phyloP scores from a whole-genome alignment of 1,140 invertebrate genomes.

The Maconellicoccus hirsutus region DNA sequence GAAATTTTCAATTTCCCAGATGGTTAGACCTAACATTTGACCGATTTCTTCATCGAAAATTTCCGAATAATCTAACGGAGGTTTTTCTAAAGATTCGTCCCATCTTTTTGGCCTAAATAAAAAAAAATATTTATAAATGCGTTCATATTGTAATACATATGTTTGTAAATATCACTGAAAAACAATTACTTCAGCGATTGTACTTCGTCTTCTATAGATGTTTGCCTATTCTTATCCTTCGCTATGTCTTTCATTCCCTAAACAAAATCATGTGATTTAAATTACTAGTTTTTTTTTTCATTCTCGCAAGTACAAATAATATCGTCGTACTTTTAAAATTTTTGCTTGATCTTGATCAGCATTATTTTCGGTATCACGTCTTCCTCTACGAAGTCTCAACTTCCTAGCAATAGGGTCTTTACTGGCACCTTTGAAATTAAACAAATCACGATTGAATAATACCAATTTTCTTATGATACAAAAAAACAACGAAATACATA shows the following conservation, averaged over 20 bases:
- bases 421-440: constrained; percentile 39
- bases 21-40: constrained; percentile 70
- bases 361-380: constrained; percentile 51
- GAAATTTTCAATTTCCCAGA: constrained; percentile 99
- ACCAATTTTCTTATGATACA: not conserved
- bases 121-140: constrained; percentile 6
- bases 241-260: constrained; percentile 94
- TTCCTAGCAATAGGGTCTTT: constrained; percentile 90
- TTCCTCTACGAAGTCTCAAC: constrained; percentile 63
- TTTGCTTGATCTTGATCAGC: constrained; percentile 87
- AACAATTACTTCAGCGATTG: constrained; percentile 47
- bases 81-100: constrained; percentile 90
- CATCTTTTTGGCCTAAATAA: constrained; percentile 63
- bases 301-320: not conserved
- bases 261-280: constrained; percentile 28
- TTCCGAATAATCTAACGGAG: constrained; percentile 95
- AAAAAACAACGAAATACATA: constrained; percentile 31
- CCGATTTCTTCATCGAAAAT: constrained; percentile 98
- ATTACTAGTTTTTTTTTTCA: not conserved
- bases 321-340: constrained; percentile 63
- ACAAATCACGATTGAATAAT: constrained; percentile 14
- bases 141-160: not conserved
- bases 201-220: constrained; percentile 44
- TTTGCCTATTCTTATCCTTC: constrained; percentile 66
- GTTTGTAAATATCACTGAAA: not conserved